These are phyloP conservation scores for Drosophila ogumai DNA, from an alignment of 1,140 invertebrate species.

Conservation along the genomic window DNA sequence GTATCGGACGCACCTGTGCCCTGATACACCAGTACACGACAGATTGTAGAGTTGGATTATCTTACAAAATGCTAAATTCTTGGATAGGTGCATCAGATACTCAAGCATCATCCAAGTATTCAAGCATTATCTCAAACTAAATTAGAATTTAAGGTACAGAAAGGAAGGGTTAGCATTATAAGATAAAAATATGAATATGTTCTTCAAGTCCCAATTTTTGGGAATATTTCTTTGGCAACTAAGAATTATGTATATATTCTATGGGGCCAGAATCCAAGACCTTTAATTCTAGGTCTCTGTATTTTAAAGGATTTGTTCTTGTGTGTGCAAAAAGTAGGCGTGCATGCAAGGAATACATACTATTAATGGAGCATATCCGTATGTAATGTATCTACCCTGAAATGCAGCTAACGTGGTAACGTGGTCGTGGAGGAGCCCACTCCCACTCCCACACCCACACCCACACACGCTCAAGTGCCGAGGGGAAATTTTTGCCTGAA, in stretches of 20 bases:
- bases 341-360: constrained; percentile 76
- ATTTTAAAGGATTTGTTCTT: constrained; percentile 43
- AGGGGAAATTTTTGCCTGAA: constrained; percentile 62
- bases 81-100: background rate
- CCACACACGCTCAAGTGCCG: constrained; percentile 1
- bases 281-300: background rate
- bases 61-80: background rate
- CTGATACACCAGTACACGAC: background rate
- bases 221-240: no score
- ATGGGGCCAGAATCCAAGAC: background rate
- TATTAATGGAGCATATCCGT: constrained; percentile 80
- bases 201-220: no score
- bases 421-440: constrained; percentile 2
- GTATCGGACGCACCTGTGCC: constrained; percentile 7
- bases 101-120: background rate
- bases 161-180: no score
- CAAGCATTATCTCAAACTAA: background rate
- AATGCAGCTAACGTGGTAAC: constrained; percentile 77
- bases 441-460: constrained; percentile 5
- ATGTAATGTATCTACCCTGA: constrained; percentile 81
- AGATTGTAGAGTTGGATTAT: constrained; percentile 1
- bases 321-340: constrained; percentile 62
- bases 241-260: background rate
- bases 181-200: no score
- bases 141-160: background rate